A percentile compares a stretch with the other conserved stretches of the same genome.
Conservation (phyloP, 2,888 invertebrate genomes). For the Incurvaria masculella region DNA sequence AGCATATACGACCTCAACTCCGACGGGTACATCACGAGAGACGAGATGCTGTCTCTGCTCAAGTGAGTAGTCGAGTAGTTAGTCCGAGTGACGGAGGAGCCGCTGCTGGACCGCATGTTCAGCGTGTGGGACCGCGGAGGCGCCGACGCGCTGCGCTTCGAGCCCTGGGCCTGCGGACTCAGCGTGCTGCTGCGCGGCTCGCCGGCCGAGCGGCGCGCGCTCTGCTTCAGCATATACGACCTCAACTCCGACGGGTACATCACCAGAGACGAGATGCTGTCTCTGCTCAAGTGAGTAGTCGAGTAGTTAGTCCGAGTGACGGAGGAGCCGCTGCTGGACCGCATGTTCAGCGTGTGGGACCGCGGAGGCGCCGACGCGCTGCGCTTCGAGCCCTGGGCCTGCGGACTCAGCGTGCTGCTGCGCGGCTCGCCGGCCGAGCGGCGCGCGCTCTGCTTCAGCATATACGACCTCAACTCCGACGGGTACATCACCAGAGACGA, state of each 20-base stretch:
- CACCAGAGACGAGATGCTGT: constrained; percentile 80
- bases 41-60: constrained; percentile 78
- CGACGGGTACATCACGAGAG: constrained; percentile 76
- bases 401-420: constrained; percentile 70
- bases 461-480: constrained; percentile 80
- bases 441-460: constrained; percentile 67
- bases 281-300: constrained; percentile 63
- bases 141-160: constrained; percentile 48
- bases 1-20: constrained; percentile 78
- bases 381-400: constrained; percentile 67
- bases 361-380: constrained; percentile 50
- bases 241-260: constrained; percentile 77
- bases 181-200: constrained; percentile 72
- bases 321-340: constrained; percentile 75
- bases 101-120: constrained; percentile 74
- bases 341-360: constrained; percentile 78
- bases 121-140: constrained; percentile 70
- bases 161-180: constrained; percentile 72
- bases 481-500: constrained; percentile 80
- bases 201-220: constrained; percentile 63
- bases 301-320: constrained; percentile 77
- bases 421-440: constrained; percentile 68
- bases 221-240: constrained; percentile 77
- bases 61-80: constrained; percentile 67
- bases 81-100: constrained; percentile 77